Base-by-base conservation (phyloP, 2,113 vertebrate species). In the Ploceus nigricollis region DNA sequence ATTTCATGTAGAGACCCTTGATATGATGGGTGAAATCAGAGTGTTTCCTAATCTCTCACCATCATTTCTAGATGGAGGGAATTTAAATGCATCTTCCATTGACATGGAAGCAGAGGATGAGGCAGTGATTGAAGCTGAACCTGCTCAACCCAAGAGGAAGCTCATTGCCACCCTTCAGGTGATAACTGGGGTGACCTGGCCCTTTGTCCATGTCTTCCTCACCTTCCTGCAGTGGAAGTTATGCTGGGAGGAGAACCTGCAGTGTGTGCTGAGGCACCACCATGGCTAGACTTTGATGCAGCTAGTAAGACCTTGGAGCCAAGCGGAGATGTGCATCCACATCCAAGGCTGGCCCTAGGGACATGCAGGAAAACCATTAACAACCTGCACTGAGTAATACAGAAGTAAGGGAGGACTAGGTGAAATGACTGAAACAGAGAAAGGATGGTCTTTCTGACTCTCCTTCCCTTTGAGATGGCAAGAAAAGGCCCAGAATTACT, bases 101-200 rank as follows among this genome's bases (percentile, higher is more conserved):
- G 98, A 98, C 30, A 81, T 88, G 83, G 97, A 97, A 66, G 94
- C 71, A 72, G 98, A 98, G 35, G 97, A 97, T 18, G 98, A 97
- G 47, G 58, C 68, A n/a, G 93, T 82, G 42, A 51, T 94, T 94
- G 97, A 98, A 87, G 87, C 89, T n/a, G 98, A 98, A 88, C 95
- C 94, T 53, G 88, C 94, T 51, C 90, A 86, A 42, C 96, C 97
- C 53, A 98, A 94, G 87, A 98, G 97, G 56, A 98, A 98, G 91
- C 77, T 92, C 20, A 89, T 98, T 1, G 83, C 98, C 44, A 98
- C 98, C 13, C 95, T 99, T 91, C 97, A 98, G 97, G 98, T 98
- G 82, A 58, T 84, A 58, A 63, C 2, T 45, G 13, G 44, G 35
- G 35, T n/a, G 33, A 15, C 48, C 10, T 4, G 4, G 13, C 21